Base-by-base conservation (phyloP, 2,113 vertebrate species). In the Psittacula cyanocephala region DNA sequence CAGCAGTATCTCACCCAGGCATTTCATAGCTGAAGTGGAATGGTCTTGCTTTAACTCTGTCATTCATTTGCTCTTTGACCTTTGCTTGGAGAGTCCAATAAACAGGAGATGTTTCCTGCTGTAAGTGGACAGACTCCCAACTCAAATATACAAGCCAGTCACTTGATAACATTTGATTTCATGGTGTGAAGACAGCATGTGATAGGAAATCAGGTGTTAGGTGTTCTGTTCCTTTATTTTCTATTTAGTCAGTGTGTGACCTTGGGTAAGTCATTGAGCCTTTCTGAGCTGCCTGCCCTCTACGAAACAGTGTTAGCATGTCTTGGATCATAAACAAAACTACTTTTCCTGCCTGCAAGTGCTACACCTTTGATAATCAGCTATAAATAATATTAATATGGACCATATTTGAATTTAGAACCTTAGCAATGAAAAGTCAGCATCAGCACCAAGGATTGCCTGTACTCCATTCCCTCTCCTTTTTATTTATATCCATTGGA, bases 401-500 rank as follows among this genome's bases (percentile, higher is more conserved):
- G 24, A 13, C 69, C 3, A 3, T 18, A 41, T 37, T 37, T 71
- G 91, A 92, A 43, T 74, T 77, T 62, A 55, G 65, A 92, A 27
- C 74, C 46, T n/a, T 29, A 53, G 69, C 52, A 37, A 3, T 62
- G 90, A 39, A 67, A 68, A 76, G 69, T 31, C 72, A 84, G 75
- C 87, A 53, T 50, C 81, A 78, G 85, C 90, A 77, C 7, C 46
- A 75, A 76, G 50, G 79, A 23, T 11, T 2, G 2, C 60, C 46
- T 31, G 15, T 43, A 3, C 57, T 91, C 47, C n/a, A 17, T 7
- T 46, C 76, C 39, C 28, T 88, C 89, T 71, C 39, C 57, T 72
- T 81, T 94, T 93, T 93, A 81, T 93, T 94, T 75, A 59, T 86
- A 57, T 68, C 57, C 47, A 25, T 28, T 67, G 64, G 81, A 83